Percentiles rank a stretch among this genome's conserved stretches.
These are phyloP conservation scores for Percina caprodes DNA, from an alignment of 2,113 vertebrate genomes.

Conservation along the genomic window DNA sequence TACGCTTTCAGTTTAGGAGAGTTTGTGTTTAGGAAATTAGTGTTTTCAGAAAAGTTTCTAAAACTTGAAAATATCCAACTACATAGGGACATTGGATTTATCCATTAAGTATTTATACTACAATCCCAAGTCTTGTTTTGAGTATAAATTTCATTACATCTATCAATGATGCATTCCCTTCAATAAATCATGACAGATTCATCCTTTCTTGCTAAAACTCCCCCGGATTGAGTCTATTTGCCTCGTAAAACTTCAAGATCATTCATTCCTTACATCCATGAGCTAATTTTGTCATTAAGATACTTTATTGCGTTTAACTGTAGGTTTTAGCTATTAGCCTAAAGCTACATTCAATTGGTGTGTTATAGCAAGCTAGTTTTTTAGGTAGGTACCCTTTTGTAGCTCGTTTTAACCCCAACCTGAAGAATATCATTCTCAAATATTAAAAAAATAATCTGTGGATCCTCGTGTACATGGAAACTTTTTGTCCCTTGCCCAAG, in stretches of 20 bases:
- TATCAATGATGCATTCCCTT: background rate
- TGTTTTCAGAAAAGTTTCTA: background rate
- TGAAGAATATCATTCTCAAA: conserved; percentile 97
- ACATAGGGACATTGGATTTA: background rate
- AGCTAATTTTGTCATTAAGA: background rate
- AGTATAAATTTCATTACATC: background rate
- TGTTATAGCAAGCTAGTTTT: background rate
- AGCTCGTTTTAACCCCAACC: conserved; percentile 49
- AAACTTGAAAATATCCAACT: background rate
- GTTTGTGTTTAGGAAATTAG: background rate
- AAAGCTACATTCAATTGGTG: background rate
- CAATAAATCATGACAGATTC: background rate
- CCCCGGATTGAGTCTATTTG: background rate
- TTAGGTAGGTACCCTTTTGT: rapidly evolving
- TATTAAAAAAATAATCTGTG: conserved; percentile 83
- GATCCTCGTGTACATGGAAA: conserved; percentile 94
- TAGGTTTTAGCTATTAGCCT: no score
- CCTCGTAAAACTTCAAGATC: background rate
- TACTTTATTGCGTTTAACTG: background rate
- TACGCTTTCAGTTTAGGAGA: background rate
- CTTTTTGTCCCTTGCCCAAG: conserved; percentile 86
- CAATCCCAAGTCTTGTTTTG: background rate
- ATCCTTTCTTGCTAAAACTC: background rate
- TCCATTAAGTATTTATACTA: background rate
- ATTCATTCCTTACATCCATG: background rate